phyloP scores from a whole-genome alignment of 2,797 vertebrate genomes.

The Emydoidea blandingii region DNA sequence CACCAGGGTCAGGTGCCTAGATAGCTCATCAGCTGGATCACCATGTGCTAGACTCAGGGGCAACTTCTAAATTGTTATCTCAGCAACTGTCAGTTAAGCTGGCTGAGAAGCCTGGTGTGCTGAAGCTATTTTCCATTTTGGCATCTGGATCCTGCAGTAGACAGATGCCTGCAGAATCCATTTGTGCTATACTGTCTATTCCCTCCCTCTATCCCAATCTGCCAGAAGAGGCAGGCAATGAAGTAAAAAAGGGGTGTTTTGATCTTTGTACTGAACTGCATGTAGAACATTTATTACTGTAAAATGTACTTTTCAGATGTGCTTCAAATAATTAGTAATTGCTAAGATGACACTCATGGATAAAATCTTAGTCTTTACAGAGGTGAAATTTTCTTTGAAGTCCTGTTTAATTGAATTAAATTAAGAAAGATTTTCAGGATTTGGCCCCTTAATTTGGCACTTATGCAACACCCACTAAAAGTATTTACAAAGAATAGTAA shows the following conservation, averaged over 20 bases:
- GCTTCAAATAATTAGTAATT: neutral
- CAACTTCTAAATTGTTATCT: slow-evolving; percentile 65
- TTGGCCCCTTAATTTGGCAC: neutral
- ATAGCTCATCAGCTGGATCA: slow-evolving; percentile 59
- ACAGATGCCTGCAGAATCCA: neutral
- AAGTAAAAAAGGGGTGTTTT: neutral
- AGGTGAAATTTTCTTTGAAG: neutral
- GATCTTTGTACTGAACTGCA: neutral
- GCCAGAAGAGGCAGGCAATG: neutral
- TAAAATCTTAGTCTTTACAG: neutral
- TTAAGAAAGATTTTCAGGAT: neutral
- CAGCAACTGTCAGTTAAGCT: slow-evolving; percentile 25
- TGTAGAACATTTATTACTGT: neutral
- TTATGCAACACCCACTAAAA: neutral
- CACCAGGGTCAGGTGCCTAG: slow-evolving; percentile 47
- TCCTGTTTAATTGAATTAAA: fast-evolving
- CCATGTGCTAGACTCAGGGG: slow-evolving; percentile 67
- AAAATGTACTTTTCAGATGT: neutral
- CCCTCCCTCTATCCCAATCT: neutral
- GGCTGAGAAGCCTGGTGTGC: slow-evolving; percentile 57
- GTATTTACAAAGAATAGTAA: neutral
- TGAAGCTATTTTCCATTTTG: slow-evolving; percentile 23
- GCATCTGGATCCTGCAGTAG: slow-evolving; percentile 46
- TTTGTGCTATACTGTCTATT: neutral
- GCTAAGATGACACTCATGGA: neutral